Conservation (phyloP, 2,113 vertebrate genomes). For the Anseranas semipalmata region DNA sequence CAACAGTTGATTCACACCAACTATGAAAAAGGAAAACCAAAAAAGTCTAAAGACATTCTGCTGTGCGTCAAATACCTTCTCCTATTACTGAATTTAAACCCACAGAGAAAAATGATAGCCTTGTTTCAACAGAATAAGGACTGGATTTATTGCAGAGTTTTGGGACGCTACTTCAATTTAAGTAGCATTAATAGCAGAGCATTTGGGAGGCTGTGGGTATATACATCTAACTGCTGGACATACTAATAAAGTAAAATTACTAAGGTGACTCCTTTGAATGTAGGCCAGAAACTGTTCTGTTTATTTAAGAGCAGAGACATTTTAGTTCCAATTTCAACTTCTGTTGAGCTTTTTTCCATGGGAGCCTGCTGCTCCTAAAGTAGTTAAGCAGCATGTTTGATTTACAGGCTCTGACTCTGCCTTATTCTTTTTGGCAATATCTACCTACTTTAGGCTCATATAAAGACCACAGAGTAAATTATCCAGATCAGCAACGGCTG, state of each 20-base stretch:
- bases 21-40: not conserved
- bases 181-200: not conserved
- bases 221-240: not conserved
- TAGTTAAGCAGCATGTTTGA: constrained; percentile 22
- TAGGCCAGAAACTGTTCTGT: not conserved
- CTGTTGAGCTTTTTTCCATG: not conserved
- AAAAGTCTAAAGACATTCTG: not conserved
- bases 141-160: not conserved
- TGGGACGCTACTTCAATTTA: not conserved
- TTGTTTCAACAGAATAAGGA: not conserved
- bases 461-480: constrained; percentile 10
- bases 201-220: not conserved
- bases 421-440: constrained; percentile 38
- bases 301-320: constrained; percentile 5
- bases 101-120: not conserved
- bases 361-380: constrained; percentile 19
- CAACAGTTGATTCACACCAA: not conserved
- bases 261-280: not conserved
- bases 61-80: not conserved
- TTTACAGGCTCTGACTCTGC: constrained; percentile 20
- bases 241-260: not conserved
- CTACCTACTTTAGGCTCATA: not conserved
- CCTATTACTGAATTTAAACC: not conserved
- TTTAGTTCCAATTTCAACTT: constrained; percentile 23
- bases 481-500: constrained; percentile 1